Conservation (phyloP, 2,888 invertebrate genomes). For the Gibbula magus region DNA sequence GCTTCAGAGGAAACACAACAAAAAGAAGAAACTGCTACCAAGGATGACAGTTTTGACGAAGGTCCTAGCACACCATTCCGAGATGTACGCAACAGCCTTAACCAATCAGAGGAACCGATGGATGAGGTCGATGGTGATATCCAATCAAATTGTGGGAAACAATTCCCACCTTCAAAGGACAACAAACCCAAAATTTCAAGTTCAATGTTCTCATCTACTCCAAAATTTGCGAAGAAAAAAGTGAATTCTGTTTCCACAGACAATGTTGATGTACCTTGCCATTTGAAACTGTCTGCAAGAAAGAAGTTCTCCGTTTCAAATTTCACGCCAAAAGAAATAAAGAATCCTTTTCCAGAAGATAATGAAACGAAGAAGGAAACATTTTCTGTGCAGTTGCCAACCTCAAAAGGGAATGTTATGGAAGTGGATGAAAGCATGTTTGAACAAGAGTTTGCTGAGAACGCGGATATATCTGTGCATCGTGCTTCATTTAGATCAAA, state of each 20-base stretch:
- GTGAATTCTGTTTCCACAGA: neutral
- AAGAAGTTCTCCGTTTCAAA: conserved; percentile 7
- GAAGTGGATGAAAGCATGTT: conserved; percentile 16
- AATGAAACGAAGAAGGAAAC: neutral
- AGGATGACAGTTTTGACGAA: conserved; percentile 36
- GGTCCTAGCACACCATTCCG: neutral
- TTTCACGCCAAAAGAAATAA: neutral
- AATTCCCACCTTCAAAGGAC: too few species aligned
- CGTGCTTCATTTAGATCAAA: neutral
- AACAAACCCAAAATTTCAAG: neutral
- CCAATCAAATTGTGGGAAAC: too few species aligned
- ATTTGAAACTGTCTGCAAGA: neutral
- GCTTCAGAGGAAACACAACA: neutral
- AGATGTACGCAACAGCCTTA: neutral
- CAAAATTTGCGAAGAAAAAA: neutral
- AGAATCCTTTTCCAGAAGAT: neutral
- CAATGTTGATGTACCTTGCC: neutral
- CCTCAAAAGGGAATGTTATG: neutral
- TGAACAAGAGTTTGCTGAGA: conserved; percentile 15
- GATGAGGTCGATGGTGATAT: neutral
- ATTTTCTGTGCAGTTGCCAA: neutral
- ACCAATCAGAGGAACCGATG: neutral
- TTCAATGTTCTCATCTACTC: neutral
- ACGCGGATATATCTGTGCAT: neutral
- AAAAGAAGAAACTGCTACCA: conserved; percentile 24